These are phyloP conservation scores for Hypsibius dujardini DNA, from an alignment of 1,140 invertebrate genomes.

Conservation along the genomic window DNA sequence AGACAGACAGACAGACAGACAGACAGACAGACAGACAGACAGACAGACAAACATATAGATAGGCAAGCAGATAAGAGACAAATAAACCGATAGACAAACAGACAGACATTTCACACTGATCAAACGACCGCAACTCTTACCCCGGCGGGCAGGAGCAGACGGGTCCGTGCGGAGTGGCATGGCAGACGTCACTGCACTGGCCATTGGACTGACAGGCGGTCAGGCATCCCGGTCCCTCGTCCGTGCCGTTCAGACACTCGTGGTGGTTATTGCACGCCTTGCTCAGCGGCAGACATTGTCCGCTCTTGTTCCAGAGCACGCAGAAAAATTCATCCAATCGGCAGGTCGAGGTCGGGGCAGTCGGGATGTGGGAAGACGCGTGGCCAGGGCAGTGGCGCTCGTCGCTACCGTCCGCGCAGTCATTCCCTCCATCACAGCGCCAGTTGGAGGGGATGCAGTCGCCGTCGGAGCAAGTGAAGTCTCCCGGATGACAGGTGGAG, in stretches of 20 bases:
- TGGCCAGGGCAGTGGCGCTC: slow-evolving; percentile 16
- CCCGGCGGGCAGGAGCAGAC: not conserved
- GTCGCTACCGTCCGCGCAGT: slow-evolving; percentile 21
- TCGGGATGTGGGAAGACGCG: not conserved
- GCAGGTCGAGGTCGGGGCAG: not conserved
- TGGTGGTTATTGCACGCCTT: not conserved
- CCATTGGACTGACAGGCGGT: not conserved
- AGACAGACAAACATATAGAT: too few relatives aligned
- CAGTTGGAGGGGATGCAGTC: slow-evolving; percentile 18
- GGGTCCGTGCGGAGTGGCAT: not conserved
- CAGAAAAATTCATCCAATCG: not conserved
- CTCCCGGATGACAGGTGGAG: not conserved
- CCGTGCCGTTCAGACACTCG: slow-evolving; percentile 7
- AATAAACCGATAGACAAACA: too few relatives aligned
- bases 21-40: too few relatives aligned
- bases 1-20: too few relatives aligned
- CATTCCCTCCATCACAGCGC: slow-evolving; percentile 18
- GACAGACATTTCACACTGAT: too few relatives aligned
- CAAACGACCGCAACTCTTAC: not conserved
- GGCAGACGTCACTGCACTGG: not conserved
- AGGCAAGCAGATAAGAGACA: too few relatives aligned
- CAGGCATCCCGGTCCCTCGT: not conserved
- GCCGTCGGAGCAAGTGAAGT: slow-evolving; percentile 19
- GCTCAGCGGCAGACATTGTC: slow-evolving; percentile 1
- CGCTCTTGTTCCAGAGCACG: not conserved